Evolutionary conservation across 2,888 invertebrate genomes (phyloP).

Genomic region (Toxonevra muliebris): DNA sequence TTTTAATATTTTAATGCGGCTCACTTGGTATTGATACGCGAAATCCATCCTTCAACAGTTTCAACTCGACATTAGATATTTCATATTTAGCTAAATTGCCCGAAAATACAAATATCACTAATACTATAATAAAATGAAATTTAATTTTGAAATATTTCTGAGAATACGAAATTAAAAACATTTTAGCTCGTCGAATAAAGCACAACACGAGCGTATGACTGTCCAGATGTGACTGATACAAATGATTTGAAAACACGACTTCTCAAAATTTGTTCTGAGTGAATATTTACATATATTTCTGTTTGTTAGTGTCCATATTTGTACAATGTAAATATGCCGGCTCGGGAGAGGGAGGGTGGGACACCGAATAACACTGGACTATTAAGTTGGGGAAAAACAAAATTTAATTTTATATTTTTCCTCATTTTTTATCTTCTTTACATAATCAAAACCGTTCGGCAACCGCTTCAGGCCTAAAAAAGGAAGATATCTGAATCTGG

Average conservation of each 20-base stretch:
- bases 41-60: constrained; percentile 49
- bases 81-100: constrained; percentile 36
- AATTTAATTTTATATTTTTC: too few species aligned
- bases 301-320: too few species aligned
- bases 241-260: background rate
- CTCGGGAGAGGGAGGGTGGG: too few species aligned
- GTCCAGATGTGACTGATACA: constrained; percentile 1
- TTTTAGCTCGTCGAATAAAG: background rate
- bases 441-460: too few species aligned
- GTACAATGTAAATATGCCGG: too few species aligned
- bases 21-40: constrained; percentile 57
- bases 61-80: constrained; percentile 49
- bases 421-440: too few species aligned
- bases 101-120: background rate
- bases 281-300: too few species aligned
- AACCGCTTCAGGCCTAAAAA: too few species aligned
- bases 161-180: background rate
- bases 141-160: constrained; percentile 8
- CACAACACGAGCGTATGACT: constrained; percentile 11
- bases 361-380: too few species aligned
- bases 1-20: background rate
- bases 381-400: too few species aligned
- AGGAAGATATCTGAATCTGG: too few species aligned
- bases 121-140: background rate
- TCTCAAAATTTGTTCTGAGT: constrained; percentile 25